phyloP scores from a whole-genome alignment of 2,888 invertebrate species.

The Oscheius sp. region DNA sequence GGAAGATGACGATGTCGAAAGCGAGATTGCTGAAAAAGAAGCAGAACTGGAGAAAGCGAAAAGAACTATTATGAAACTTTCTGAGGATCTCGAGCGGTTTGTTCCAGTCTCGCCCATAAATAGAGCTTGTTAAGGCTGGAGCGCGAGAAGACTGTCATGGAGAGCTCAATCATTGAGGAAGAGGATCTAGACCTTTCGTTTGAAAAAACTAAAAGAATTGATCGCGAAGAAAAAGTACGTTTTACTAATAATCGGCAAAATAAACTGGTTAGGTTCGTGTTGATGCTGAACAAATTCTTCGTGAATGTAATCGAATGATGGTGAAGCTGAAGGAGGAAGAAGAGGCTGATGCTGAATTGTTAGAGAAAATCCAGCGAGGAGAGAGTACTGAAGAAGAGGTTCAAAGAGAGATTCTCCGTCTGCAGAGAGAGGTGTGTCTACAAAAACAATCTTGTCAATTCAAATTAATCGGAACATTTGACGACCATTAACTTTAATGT shows the following conservation, averaged over 20 bases:
- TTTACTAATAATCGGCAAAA: no score
- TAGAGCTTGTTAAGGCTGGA: no score
- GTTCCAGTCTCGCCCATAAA: not conserved
- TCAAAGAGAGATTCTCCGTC: constrained; percentile 18
- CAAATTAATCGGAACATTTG: not conserved
- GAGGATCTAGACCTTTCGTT: not conserved
- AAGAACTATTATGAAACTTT: not conserved
- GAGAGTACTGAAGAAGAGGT: constrained; percentile 17
- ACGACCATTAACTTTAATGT: no score
- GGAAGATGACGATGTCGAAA: not conserved
- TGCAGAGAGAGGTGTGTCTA: constrained; percentile 10
- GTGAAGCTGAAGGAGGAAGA: constrained; percentile 17
- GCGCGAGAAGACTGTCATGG: no score
- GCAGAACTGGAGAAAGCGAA: constrained; percentile 17
- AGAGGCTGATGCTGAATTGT: constrained; percentile 3
- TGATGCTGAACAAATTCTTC: constrained; percentile 12
- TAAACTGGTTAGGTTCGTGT: constrained; percentile 1
- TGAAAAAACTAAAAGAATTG: not conserved
- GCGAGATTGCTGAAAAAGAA: constrained; percentile 4
- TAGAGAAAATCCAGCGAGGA: constrained; percentile 25
- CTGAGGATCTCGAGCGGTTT: constrained; percentile 7
- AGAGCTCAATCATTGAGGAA: not conserved
- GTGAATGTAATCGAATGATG: constrained; percentile 26
- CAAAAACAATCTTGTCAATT: not conserved
- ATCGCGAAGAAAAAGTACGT: not conserved